Conservation (phyloP, 2,888 invertebrate genomes). For the Blomia tropicalis region DNA sequence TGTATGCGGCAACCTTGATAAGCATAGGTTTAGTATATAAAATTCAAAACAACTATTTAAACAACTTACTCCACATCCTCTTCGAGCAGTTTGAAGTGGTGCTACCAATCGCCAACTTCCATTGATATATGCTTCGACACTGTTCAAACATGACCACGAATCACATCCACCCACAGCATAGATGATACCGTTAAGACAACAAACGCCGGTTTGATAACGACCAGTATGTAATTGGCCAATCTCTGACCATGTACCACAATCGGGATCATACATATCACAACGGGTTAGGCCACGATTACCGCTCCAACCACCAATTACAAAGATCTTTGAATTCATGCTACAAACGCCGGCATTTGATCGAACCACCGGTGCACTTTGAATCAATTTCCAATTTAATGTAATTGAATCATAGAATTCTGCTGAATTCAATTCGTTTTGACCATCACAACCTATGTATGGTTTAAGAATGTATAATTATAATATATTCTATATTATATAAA, state of each 20-base stretch:
- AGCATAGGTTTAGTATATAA: not conserved
- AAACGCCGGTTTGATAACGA: slow-evolving; percentile 61
- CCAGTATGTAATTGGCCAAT: slow-evolving; percentile 53
- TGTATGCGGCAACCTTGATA: slow-evolving; percentile 44
- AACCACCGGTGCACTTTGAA: slow-evolving; percentile 46
- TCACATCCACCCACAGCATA: slow-evolving; percentile 73
- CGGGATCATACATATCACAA: slow-evolving; percentile 55
- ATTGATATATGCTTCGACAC: slow-evolving; percentile 48
- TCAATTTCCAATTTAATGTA: slow-evolving; percentile 40
- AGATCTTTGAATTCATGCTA: slow-evolving; percentile 48
- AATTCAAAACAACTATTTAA: not conserved
- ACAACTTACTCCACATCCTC: slow-evolving; percentile 48
- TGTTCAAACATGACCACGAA: slow-evolving; percentile 63
- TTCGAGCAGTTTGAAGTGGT: slow-evolving; percentile 49
- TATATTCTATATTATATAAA: not conserved
- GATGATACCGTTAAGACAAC: slow-evolving; percentile 49
- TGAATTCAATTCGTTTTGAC: slow-evolving; percentile 57
- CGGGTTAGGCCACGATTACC: slow-evolving; percentile 52
- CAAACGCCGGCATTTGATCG: slow-evolving; percentile 54
- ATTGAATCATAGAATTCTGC: slow-evolving; percentile 48
- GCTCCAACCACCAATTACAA: slow-evolving; percentile 63
- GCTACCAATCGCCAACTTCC: slow-evolving; percentile 46
- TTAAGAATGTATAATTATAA: not conserved
- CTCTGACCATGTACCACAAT: slow-evolving; percentile 47
- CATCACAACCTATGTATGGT: slow-evolving; percentile 49